These are phyloP conservation scores for Alosa alosa DNA, from an alignment of 2,113 vertebrate genomes.

Conservation along the genomic window DNA sequence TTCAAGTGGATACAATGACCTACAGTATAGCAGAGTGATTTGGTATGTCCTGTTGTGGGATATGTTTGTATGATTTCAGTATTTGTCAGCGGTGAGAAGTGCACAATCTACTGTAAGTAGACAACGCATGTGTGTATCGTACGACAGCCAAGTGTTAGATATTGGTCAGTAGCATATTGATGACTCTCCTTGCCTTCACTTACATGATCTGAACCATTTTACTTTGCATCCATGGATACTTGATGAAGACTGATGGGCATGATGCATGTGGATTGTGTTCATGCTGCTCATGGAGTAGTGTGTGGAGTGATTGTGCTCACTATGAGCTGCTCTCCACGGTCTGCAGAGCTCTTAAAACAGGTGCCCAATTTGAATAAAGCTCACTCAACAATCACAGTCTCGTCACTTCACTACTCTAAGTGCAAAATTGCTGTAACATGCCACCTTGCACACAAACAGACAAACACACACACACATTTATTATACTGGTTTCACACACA, in stretches of 20 bases:
- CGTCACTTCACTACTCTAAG: not conserved
- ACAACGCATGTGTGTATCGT: not conserved
- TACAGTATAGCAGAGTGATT: not conserved
- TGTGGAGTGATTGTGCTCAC: constrained; percentile 22
- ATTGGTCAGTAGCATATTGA: not conserved
- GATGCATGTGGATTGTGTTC: not conserved
- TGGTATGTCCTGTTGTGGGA: not conserved
- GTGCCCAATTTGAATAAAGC: constrained; percentile 25
- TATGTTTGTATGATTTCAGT: not conserved
- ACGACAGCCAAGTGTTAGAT: not conserved
- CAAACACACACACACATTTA: not conserved
- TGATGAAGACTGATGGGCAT: not conserved
- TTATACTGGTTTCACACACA: not conserved
- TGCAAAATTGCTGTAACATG: not conserved
- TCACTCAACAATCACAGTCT: constrained; percentile 12
- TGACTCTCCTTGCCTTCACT: not conserved
- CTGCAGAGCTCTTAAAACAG: constrained; percentile 34
- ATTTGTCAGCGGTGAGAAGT: not conserved
- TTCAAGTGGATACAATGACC: not conserved
- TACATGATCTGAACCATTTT: not conserved
- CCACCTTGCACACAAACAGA: constrained; percentile 11
- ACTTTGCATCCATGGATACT: not conserved
- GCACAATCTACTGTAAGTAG: not conserved
- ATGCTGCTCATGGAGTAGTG: not conserved
- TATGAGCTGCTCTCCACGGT: constrained; percentile 41